Evolutionary conservation across 2,888 invertebrate species (phyloP).

Genomic region (Sussaba pulchella): DNA sequence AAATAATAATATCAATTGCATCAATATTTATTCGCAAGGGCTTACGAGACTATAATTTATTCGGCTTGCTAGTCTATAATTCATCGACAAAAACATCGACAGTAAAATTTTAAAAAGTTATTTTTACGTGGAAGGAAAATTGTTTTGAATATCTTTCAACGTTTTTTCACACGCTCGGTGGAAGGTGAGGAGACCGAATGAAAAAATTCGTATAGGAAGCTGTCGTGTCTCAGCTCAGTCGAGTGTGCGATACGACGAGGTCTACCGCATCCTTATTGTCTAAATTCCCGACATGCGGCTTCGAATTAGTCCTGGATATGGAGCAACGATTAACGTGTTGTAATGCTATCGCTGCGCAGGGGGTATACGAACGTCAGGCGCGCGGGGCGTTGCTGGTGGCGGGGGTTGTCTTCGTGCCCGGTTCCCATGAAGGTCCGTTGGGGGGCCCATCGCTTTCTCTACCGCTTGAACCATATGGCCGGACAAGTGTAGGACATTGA

Average conservation of each 20-base stretch:
- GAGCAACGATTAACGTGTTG: slow-evolving; percentile 76
- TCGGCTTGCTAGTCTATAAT: too few species aligned
- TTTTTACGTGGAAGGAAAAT: not conserved
- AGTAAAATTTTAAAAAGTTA: not conserved
- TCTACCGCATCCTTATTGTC: slow-evolving; percentile 74
- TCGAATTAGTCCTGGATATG: slow-evolving; percentile 78
- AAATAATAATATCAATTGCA: too few species aligned
- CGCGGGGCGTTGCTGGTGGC: slow-evolving; percentile 72
- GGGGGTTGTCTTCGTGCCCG: slow-evolving; percentile 73
- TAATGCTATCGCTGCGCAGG: slow-evolving; percentile 70
- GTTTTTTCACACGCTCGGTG: slow-evolving; percentile 64
- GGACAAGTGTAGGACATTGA: slow-evolving; percentile 81
- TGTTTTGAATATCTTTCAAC: slow-evolving; percentile 36
- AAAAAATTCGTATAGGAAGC: slow-evolving; percentile 50
- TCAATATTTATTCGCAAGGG: too few species aligned
- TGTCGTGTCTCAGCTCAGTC: slow-evolving; percentile 44
- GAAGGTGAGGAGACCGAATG: slow-evolving; percentile 29
- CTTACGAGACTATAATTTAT: too few species aligned
- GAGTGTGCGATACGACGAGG: slow-evolving; percentile 51
- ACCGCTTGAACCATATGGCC: slow-evolving; percentile 78
- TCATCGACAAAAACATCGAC: too few species aligned
- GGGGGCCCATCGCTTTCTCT: slow-evolving; percentile 77
- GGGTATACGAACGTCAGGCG: slow-evolving; percentile 63
- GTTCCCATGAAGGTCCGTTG: slow-evolving; percentile 84
- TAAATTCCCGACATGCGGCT: slow-evolving; percentile 76